Conservation (phyloP, 1,140 invertebrate genomes). For the Steinernema khuongi region DNA sequence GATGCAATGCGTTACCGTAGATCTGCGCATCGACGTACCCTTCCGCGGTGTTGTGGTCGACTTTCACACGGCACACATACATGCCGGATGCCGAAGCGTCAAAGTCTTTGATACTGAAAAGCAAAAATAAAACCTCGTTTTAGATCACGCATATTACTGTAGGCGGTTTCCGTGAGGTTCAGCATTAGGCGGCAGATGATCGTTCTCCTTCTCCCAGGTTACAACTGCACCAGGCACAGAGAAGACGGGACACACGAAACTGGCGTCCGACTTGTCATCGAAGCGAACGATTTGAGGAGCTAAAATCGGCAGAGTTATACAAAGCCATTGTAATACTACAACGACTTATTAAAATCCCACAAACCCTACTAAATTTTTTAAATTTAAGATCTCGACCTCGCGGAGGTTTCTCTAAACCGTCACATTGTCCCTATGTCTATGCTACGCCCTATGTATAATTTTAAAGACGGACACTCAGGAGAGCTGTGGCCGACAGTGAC, state of each 20-base stretch:
- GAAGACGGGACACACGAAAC: slow-evolving; percentile 54
- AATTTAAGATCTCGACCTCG: neutral
- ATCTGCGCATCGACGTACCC: slow-evolving; percentile 57
- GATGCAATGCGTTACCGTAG: slow-evolving; percentile 40
- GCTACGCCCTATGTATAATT: neutral
- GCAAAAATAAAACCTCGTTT: neutral
- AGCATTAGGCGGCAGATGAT: slow-evolving; percentile 47
- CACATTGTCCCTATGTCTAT: no score
- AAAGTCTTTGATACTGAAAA: slow-evolving; percentile 51
- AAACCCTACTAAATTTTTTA: neutral
- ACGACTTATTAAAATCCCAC: neutral
- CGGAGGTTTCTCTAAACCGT: no score
- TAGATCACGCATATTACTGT: slow-evolving; percentile 28
- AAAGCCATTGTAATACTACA: neutral
- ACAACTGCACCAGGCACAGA: slow-evolving; percentile 54
- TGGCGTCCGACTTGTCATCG: slow-evolving; percentile 53
- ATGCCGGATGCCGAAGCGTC: slow-evolving; percentile 49
- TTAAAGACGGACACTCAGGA: slow-evolving; percentile 1
- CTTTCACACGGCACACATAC: slow-evolving; percentile 52
- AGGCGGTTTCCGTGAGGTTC: slow-evolving; percentile 50
- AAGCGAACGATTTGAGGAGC: slow-evolving; percentile 45
- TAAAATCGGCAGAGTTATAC: slow-evolving; percentile 35
- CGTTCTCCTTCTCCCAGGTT: slow-evolving; percentile 40
- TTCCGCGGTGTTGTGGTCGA: slow-evolving; percentile 50
- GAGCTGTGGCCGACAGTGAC: slow-evolving; percentile 49